Evolutionary conservation across 1,140 invertebrate genomes (phyloP), one percentile per base, ranked within the genome.

Genomic region (Portunus trituberculatus): DNA sequence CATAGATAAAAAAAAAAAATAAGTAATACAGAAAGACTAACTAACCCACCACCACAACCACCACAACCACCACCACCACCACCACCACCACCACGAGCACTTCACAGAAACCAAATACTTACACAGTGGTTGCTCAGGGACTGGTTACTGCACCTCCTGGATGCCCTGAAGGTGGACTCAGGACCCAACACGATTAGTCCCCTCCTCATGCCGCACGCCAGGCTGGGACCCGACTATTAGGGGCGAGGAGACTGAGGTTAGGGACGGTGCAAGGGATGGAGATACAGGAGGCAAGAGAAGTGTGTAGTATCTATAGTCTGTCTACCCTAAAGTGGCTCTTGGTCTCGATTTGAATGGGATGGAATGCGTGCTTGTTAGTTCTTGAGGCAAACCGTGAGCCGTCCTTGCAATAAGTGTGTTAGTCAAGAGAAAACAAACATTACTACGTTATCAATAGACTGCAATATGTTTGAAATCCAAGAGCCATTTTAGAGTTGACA

Each of bases 101-200:
- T 6, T 29, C 20, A 90, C 7, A 31, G 31, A 88, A 25, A 48
- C n/a, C 28, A 20, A 39, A 20, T 48, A 48, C 10, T 20, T 8
- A 90, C 45, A 28, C 45, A 20, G 29, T 59, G 52, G 52, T 28
- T 76, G 29, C 20, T 6, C 12, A 31, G 45, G 20, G 46, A 32
- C 8, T 52, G 29, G 29, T 29, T 67, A 67, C 16, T 48, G 29
- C 25, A 67, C 4, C 84, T 52, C 0, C 45, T 46, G 20, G 84
- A 86, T 12, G 45, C 92, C n/a, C 92, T 86, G 92, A 93, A 93
- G 92, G 92, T 93, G 82, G 92, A 93, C 48, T 93, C 83, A 10
- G 92, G 92, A 0, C 92, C 92, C 39, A 93, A 84, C 25, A 93
- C 92, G 45, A 93, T 93, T 8, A 93, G 83, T 14, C 67, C 67